Percentiles rank a stretch among this genome's conserved stretches.
phyloP scores from a whole-genome alignment of 1,140 invertebrate species.

The Atta cephalotes region DNA sequence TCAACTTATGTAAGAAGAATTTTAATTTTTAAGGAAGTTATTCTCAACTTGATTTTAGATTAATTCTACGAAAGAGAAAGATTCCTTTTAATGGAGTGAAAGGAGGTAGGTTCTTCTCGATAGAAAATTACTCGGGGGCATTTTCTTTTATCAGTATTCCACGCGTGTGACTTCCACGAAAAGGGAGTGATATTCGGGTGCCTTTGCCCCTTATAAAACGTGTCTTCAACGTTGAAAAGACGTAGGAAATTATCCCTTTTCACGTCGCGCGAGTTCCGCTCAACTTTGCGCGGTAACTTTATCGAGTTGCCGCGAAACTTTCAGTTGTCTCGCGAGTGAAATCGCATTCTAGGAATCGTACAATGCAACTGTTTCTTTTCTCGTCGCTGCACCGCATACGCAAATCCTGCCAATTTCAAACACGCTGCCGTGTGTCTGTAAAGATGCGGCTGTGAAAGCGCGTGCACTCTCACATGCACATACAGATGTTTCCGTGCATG shows the following conservation, averaged over 20 bases:
- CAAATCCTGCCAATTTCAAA: conserved; percentile 36
- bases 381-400: conserved; percentile 39
- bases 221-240: conserved; percentile 47
- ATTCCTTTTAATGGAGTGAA: conserved; percentile 5
- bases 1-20: neutral
- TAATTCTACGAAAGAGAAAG: neutral
- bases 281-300: conserved; percentile 51
- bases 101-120: neutral
- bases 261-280: conserved; percentile 52
- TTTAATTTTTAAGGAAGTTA: neutral
- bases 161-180: neutral
- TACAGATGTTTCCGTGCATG: no score
- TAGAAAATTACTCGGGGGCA: neutral
- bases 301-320: conserved; percentile 56
- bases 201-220: neutral
- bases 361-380: conserved; percentile 58
- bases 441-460: conserved; percentile 30
- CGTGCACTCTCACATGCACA: neutral
- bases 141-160: conserved; percentile 51
- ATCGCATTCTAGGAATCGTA: conserved; percentile 60
- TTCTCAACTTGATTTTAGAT: neutral
- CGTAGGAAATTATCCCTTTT: conserved; percentile 60
- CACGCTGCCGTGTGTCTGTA: neutral
- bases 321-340: conserved; percentile 56
- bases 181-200: conserved; percentile 17